A percentile compares a stretch with the other conserved stretches of the same genome.
These are phyloP conservation scores for Apamea epomidion DNA, from an alignment of 2,888 invertebrate species.

Conservation along the genomic window DNA sequence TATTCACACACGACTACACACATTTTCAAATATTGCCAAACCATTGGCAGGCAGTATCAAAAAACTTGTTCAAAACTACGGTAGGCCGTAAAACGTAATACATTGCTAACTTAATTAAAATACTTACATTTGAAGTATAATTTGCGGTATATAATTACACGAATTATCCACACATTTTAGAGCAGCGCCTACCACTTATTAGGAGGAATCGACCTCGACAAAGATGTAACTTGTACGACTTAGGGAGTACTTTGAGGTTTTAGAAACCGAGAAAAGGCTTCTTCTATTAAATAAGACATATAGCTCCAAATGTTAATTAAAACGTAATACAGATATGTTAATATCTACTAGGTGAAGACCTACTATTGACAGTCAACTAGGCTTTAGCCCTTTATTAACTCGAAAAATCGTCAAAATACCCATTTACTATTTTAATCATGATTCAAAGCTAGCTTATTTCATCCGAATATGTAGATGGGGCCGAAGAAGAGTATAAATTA, in stretches of 20 bases:
- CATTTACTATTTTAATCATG: not conserved
- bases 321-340: not conserved
- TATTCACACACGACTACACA: too few relatives aligned
- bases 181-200: not conserved
- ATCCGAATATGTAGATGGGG: not conserved
- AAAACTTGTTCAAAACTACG: not conserved
- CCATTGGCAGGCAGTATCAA: not conserved
- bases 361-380: too few relatives aligned
- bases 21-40: not conserved
- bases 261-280: not conserved
- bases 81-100: not conserved
- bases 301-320: slow-evolving; percentile 1
- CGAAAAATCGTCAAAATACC: not conserved
- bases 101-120: not conserved
- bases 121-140: not conserved
- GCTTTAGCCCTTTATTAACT: not conserved
- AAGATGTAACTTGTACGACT: slow-evolving; percentile 17
- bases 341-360: not conserved
- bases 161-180: not conserved
- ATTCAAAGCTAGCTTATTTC: not conserved
- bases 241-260: slow-evolving; percentile 2
- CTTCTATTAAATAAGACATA: not conserved
- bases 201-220: not conserved
- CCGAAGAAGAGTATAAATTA: not conserved
- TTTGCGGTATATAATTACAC: slow-evolving; percentile 4